Percentiles rank a stretch among this genome's conserved stretches.
Conservation (phyloP, 2,797 vertebrate genomes). For the Bovichtus variegatus region DNA sequence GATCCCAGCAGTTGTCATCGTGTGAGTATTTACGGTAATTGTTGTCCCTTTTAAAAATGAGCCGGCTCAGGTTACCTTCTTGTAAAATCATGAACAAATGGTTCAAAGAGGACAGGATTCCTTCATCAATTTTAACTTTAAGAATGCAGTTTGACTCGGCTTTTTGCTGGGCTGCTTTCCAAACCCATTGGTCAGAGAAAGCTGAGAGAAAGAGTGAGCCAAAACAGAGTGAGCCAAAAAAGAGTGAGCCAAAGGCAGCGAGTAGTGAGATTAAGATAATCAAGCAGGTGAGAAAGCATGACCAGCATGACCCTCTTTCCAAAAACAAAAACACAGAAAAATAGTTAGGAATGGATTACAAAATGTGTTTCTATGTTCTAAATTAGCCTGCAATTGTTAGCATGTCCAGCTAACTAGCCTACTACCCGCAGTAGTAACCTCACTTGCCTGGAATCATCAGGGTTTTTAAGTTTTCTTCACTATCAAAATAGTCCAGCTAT, state of each 20-base stretch:
- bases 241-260: not conserved
- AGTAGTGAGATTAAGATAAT: not conserved
- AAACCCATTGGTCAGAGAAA: slow-evolving; percentile 11
- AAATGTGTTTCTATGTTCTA: too few relatives aligned
- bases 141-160: slow-evolving; percentile 11
- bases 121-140: slow-evolving; percentile 28
- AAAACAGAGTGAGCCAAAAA: not conserved
- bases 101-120: slow-evolving; percentile 4
- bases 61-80: slow-evolving; percentile 2
- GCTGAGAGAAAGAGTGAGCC: not conserved
- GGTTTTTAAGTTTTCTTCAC: too few relatives aligned
- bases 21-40: slow-evolving; percentile 46
- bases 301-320: not conserved
- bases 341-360: not conserved
- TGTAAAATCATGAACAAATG: slow-evolving; percentile 30
- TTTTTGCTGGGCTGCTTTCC: slow-evolving; percentile 18
- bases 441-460: not conserved
- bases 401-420: too few relatives aligned
- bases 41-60: slow-evolving; percentile 14
- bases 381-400: too few relatives aligned
- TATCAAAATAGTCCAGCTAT: not conserved
- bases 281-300: slow-evolving; percentile 8
- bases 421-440: not conserved
- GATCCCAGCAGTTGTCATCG: slow-evolving; percentile 47
- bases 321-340: not conserved